A percentile compares a stretch with the other conserved stretches of the same genome.
Evolutionary conservation across 2,888 invertebrate genomes (phyloP).

Genomic region (Epirrhoe tristata): DNA sequence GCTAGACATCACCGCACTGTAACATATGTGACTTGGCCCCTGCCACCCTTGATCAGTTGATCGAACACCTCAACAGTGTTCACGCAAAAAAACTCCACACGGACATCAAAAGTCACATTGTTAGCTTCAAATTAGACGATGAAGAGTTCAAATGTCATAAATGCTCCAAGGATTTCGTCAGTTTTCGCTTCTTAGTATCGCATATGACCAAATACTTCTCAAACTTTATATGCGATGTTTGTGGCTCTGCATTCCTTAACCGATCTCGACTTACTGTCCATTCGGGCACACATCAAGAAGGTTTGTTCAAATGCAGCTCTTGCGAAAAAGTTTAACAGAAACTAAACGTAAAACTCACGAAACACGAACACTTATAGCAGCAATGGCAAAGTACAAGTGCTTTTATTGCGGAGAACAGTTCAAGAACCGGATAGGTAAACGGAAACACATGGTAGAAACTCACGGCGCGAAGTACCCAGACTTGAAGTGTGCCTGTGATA

Average conservation of each 20-base stretch:
- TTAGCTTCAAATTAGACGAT: slow-evolving; percentile 59
- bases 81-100: slow-evolving; percentile 54
- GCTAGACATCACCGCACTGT: slow-evolving; percentile 66
- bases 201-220: slow-evolving; percentile 65
- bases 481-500: slow-evolving; percentile 33
- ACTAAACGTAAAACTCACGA: slow-evolving; percentile 19
- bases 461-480: slow-evolving; percentile 34
- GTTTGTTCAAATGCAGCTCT: slow-evolving; percentile 30
- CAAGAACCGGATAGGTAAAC: slow-evolving; percentile 47
- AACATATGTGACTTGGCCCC: slow-evolving; percentile 53
- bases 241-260: slow-evolving; percentile 58
- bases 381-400: slow-evolving; percentile 39
- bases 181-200: slow-evolving; percentile 57
- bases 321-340: slow-evolving; percentile 26
- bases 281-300: slow-evolving; percentile 47
- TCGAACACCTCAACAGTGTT: slow-evolving; percentile 50
- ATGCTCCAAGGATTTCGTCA: slow-evolving; percentile 52
- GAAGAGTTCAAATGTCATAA: slow-evolving; percentile 53
- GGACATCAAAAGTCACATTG: slow-evolving; percentile 53
- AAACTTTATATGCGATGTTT: slow-evolving; percentile 59
- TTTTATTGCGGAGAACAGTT: slow-evolving; percentile 53
- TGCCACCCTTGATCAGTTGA: slow-evolving; percentile 47
- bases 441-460: slow-evolving; percentile 25
- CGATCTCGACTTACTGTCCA: slow-evolving; percentile 64
- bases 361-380: slow-evolving; percentile 7